Evolutionary conservation across 2,888 invertebrate genomes (phyloP).

Genomic region (Bruchidius siliquastri): DNA sequence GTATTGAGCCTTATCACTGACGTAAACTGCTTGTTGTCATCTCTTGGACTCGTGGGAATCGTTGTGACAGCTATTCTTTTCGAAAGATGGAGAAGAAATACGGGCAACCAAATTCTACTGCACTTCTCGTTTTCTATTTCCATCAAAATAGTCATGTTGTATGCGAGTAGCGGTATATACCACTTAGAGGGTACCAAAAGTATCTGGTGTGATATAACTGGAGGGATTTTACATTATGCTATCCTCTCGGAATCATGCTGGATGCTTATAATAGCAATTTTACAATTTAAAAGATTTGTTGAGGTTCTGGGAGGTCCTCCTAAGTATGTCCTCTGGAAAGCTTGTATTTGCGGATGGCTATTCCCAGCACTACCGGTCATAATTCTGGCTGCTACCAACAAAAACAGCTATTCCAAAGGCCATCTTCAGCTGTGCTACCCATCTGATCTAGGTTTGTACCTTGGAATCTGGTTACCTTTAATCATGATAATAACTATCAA

Average conservation of each 20-base stretch:
- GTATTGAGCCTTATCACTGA: conserved; percentile 45
- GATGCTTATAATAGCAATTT: conserved; percentile 66
- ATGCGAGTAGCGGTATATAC: conserved; percentile 25
- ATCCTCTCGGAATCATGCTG: conserved; percentile 65
- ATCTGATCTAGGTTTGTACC: conserved; percentile 52
- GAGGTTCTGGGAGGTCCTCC: conserved; percentile 57
- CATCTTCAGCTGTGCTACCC: conserved; percentile 51
- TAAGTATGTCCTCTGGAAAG: conserved; percentile 48
- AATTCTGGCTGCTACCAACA: conserved; percentile 48
- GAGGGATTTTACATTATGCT: conserved; percentile 63
- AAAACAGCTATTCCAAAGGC: conserved; percentile 49
- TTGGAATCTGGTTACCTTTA: conserved; percentile 55
- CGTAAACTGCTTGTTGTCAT: conserved; percentile 51
- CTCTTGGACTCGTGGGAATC: conserved; percentile 51
- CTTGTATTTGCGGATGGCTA: conserved; percentile 62
- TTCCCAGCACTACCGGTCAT: conserved; percentile 53
- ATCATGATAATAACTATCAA: conserved; percentile 53
- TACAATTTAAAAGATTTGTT: conserved; percentile 64
- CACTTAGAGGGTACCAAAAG: conserved; percentile 50
- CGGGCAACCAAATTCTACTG: conserved; percentile 40
- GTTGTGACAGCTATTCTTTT: conserved; percentile 53
- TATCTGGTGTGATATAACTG: conserved; percentile 51
- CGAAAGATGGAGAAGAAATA: conserved; percentile 55
- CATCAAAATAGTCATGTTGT: conserved; percentile 35
- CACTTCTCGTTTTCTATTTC: conserved; percentile 37